Conservation (phyloP, 2,888 invertebrate species). For the Synergus itoensis region DNA sequence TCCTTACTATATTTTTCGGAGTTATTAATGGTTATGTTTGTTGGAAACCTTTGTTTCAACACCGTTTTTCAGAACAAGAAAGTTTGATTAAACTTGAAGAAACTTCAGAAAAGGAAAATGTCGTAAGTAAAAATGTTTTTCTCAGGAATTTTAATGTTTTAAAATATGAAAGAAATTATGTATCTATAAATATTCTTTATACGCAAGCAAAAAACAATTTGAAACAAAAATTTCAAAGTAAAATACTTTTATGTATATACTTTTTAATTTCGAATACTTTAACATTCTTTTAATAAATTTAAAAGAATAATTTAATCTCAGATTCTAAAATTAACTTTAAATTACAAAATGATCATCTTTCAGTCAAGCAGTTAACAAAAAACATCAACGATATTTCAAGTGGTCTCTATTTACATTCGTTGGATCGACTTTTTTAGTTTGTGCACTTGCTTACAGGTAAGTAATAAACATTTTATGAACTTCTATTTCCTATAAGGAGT, state of each 20-base stretch:
- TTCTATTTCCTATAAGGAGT: no score
- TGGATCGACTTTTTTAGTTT: background rate
- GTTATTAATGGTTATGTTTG: background rate
- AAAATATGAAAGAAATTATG: background rate
- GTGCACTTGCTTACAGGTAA: background rate
- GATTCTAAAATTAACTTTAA: background rate
- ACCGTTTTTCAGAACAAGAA: background rate
- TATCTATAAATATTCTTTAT: no score
- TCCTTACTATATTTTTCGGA: background rate
- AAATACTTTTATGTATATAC: no score
- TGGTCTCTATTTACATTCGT: background rate
- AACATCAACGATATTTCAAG: background rate
- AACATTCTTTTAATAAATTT: no score
- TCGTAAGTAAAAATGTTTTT: background rate
- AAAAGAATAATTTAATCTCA: background rate
- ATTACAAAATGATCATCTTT: background rate
- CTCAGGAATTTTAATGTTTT: background rate
- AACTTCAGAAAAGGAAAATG: conserved; percentile 1
- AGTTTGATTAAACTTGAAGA: background rate
- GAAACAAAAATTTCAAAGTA: no score
- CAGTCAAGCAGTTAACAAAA: background rate
- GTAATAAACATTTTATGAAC: background rate
- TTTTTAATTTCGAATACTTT: no score
- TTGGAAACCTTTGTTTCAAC: conserved; percentile 4
- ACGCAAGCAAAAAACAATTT: no score